phyloP scores from a whole-genome alignment of 2,888 invertebrate species.

The Barypeithes pellucidus region DNA sequence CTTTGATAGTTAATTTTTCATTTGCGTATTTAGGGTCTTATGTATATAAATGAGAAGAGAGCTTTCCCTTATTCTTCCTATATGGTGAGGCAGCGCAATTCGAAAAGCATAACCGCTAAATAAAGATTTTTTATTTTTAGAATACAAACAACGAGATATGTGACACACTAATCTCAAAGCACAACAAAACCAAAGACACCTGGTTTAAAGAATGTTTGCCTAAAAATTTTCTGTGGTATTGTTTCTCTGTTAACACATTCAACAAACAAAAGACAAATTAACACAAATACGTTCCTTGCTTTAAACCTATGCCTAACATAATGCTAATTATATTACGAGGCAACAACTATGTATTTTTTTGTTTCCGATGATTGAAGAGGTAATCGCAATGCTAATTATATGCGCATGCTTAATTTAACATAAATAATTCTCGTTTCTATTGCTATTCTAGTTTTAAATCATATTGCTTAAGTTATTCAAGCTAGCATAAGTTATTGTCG shows the following conservation, averaged over 20 bases:
- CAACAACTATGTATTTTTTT: constrained; percentile 41
- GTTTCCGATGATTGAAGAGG: constrained; percentile 42
- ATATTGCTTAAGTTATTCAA: constrained; percentile 35
- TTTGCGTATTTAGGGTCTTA: too few relatives aligned
- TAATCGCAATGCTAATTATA: constrained; percentile 47
- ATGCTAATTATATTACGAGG: constrained; percentile 48
- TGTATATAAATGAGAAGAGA: too few relatives aligned
- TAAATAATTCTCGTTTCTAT: constrained; percentile 39
- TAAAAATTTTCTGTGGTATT: constrained; percentile 43
- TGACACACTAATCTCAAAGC: constrained; percentile 43
- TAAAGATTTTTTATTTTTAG: constrained; percentile 1
- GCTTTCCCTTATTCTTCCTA: too few relatives aligned
- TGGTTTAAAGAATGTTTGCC: constrained; percentile 34
- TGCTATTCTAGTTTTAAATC: constrained; percentile 43
- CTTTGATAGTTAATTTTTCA: too few relatives aligned
- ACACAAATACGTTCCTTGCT: constrained; percentile 36
- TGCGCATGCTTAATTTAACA: constrained; percentile 48
- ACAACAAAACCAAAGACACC: constrained; percentile 37
- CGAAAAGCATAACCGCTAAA: background rate
- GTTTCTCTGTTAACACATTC: constrained; percentile 47
- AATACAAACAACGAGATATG: constrained; percentile 15
- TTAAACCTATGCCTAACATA: constrained; percentile 16
- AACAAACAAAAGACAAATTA: constrained; percentile 39
- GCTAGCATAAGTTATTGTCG: constrained; percentile 22
- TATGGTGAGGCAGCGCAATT: too few relatives aligned